phyloP scores from a whole-genome alignment of 1,140 invertebrate genomes.

The Euschistus heros region DNA sequence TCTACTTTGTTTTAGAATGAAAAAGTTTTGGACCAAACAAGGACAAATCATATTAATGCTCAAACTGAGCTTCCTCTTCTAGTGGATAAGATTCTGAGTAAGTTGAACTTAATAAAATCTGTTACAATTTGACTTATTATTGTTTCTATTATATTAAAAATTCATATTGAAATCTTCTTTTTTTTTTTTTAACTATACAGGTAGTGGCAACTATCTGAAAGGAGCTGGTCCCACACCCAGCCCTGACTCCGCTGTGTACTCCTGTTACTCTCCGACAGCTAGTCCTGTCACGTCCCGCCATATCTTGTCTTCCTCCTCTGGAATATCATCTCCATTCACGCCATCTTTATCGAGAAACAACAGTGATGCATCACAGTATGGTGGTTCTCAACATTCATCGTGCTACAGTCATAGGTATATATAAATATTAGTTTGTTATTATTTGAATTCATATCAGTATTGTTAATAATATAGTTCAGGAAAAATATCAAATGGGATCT shows the following conservation, averaged over 20 bases:
- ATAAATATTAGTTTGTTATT: too few relatives aligned
- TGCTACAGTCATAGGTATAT: constrained; percentile 59
- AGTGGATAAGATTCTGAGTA: constrained; percentile 52
- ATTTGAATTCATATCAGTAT: too few relatives aligned
- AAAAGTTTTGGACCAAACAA: constrained; percentile 31
- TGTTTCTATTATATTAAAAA: not conserved
- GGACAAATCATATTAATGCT: constrained; percentile 29
- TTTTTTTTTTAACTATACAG: constrained; percentile 3
- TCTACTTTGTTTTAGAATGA: constrained; percentile 29
- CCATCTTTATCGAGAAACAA: constrained; percentile 78
- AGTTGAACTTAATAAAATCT: constrained; percentile 33
- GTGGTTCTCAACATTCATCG: constrained; percentile 48
- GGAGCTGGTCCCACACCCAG: constrained; percentile 50
- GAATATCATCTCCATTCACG: constrained; percentile 51
- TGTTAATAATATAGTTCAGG: too few relatives aligned
- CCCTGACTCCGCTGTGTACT: constrained; percentile 77
- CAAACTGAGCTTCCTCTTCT: constrained; percentile 43
- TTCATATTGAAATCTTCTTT: not conserved
- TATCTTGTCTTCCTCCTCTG: constrained; percentile 40
- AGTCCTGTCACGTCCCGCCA: constrained; percentile 75
- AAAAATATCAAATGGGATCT: too few relatives aligned
- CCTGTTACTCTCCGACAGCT: constrained; percentile 70
- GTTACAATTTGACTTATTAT: too few relatives aligned
- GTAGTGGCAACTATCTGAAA: constrained; percentile 23
- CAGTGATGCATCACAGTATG: constrained; percentile 66